Evolutionary conservation across 2,113 vertebrate species (phyloP).

Genomic region (Crotalus tigris): DNA sequence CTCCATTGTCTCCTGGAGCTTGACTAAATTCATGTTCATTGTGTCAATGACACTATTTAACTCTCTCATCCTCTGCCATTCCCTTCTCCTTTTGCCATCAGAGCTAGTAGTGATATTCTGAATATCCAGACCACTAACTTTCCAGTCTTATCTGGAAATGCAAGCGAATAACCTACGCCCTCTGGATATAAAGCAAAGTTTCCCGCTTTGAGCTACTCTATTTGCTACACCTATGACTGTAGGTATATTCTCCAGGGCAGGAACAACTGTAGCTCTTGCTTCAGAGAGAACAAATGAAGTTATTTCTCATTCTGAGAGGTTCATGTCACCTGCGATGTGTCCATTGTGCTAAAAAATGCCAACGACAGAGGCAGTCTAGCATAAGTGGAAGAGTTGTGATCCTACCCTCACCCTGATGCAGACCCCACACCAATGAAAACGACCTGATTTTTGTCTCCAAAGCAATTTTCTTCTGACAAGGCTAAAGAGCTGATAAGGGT

Average conservation of each 20-base stretch:
- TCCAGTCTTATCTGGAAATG: neutral
- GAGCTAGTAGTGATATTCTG: neutral
- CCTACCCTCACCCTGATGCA: constrained; percentile 25
- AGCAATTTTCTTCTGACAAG: constrained; percentile 21
- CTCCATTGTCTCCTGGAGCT: neutral
- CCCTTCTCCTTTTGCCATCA: neutral
- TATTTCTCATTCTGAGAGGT: constrained; percentile 45
- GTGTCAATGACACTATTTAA: neutral
- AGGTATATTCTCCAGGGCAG: neutral
- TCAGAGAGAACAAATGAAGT: constrained; percentile 37
- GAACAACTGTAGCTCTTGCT: constrained; percentile 26
- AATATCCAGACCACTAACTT: neutral
- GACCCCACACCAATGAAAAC: constrained; percentile 8
- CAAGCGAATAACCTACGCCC: neutral
- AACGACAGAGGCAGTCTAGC: constrained; percentile 36
- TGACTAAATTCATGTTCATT: neutral
- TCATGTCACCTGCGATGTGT: constrained; percentile 42
- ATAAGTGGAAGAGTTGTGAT: constrained; percentile 34
- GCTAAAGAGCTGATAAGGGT: constrained; percentile 1
- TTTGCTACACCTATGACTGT: neutral
- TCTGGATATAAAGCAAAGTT: neutral
- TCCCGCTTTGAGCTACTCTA: neutral
- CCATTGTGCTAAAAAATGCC: constrained; percentile 46
- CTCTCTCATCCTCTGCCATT: neutral
- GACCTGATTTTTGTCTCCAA: constrained; percentile 26